Base-by-base conservation (phyloP, 2,888 invertebrate genomes). In the Nemurella pictetii region DNA sequence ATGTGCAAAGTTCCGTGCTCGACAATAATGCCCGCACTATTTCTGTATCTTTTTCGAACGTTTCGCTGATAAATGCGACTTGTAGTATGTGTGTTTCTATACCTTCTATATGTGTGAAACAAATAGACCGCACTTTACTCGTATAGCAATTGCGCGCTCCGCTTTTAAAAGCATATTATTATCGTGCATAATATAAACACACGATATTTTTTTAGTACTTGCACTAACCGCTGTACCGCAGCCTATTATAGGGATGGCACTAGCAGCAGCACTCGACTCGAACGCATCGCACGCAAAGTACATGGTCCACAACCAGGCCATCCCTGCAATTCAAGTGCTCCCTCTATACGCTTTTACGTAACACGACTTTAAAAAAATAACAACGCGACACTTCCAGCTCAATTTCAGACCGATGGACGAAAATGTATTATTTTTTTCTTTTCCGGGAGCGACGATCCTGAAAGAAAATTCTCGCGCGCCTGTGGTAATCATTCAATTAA, bases 401-500 rank as follows among this genome's bases (percentile, higher is more conserved):
- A 55, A 55, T 55, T 55, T 55, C 55, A 7, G 55, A 2, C 15
- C 9, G 55, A 20, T 55, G 55, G 9, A 2, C 5, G 20, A 32
- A 55, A 7, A 55, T 55, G 55, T 55, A 20, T 55, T 75, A 3
- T n/a, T 25, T 15, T 9, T 75, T 9, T 1, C 9, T 75, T 28
- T 75, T 27, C 26, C 75, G 75, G 75, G 75, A 9, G 28, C 75
- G 28, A 75, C 28, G 75, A 75, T 27, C 75, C 28, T 28, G 9
- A 75, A 27, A 75, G 15, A 27, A 75, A 75, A 27, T 0, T 75
- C 26, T 20, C 55, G 55, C 55, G 5, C 3, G 55, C 55, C 55
- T 55, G 78, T 29, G 29, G 78, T 81, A 35, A 81, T 81, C 80
- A 81, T 81, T 81, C 35, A 81, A 81, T 81, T 81, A 81, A 32